Percentiles rank a stretch among this genome's conserved stretches.
Conservation (phyloP, 2,888 invertebrate species). For the Callosobruchus maculatus region DNA sequence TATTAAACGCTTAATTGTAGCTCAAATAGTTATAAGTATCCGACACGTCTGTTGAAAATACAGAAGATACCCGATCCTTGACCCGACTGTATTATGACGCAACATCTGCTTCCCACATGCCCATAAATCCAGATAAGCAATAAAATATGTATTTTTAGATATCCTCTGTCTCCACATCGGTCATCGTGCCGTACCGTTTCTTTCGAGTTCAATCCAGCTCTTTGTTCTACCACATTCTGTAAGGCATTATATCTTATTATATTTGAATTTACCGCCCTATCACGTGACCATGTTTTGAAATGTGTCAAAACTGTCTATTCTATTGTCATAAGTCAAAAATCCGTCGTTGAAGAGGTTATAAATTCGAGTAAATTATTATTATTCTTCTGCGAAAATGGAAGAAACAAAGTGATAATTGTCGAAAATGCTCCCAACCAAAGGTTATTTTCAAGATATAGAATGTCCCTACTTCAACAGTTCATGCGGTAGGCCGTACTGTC, state of each 20-base stretch:
- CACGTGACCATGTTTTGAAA: neutral
- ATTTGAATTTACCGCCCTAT: neutral
- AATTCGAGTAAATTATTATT: neutral
- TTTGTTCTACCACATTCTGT: neutral
- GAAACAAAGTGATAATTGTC: neutral
- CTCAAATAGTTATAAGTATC: too few species aligned
- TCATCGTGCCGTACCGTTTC: too few species aligned
- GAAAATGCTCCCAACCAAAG: conserved; percentile 83
- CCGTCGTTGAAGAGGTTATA: neutral
- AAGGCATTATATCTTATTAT: neutral
- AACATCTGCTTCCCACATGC: neutral
- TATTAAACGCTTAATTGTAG: too few species aligned
- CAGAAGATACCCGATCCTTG: neutral
- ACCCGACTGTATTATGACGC: neutral
- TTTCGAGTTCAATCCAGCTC: neutral
- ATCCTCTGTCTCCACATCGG: neutral
- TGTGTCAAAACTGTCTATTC: neutral
- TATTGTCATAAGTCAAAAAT: neutral
- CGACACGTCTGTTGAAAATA: neutral
- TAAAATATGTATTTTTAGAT: neutral
- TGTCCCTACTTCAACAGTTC: conserved; percentile 82
- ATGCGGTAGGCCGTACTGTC: conserved; percentile 89
- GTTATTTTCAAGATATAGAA: conserved; percentile 79
- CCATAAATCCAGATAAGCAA: neutral
- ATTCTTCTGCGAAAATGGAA: neutral